Evolutionary conservation across 2,113 vertebrate genomes (phyloP).

Genomic region (Eulemur rufifrons): DNA sequence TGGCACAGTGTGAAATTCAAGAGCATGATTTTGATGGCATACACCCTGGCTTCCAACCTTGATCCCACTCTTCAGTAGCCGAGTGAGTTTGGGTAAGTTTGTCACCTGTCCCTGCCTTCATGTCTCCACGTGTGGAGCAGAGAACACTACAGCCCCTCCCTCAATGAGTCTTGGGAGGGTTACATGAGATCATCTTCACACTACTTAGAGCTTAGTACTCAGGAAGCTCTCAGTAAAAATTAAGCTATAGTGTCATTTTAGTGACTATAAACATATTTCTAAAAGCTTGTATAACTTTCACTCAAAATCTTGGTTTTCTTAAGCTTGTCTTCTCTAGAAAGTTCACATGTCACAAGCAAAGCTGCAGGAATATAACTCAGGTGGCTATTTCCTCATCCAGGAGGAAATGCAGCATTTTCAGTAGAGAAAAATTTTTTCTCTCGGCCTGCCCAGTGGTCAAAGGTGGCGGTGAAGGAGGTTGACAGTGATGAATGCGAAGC

Average conservation of each 20-base stretch:
- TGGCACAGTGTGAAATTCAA: not conserved
- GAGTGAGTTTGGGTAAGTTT: not conserved
- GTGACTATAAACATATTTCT: not conserved
- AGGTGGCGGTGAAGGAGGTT: not conserved
- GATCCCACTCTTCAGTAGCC: not conserved
- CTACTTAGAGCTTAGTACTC: not conserved
- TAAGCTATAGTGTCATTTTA: not conserved
- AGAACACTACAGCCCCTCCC: not conserved
- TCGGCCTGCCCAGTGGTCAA: fast-evolving
- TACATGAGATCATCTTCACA: too few relatives aligned
- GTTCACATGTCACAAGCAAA: not conserved
- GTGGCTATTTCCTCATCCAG: not conserved
- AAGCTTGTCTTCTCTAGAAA: not conserved
- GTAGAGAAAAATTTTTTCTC: not conserved
- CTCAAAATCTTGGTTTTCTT: not conserved
- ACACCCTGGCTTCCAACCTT: not conserved
- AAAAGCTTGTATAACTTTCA: not conserved
- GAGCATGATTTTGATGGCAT: not conserved
- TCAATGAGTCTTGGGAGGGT: not conserved
- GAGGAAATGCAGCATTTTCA: not conserved
- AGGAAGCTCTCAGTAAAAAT: not conserved
- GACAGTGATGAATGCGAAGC: not conserved
- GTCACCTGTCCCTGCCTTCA: too few relatives aligned
- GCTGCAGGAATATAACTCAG: not conserved
- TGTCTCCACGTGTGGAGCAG: not conserved